Conservation (phyloP, 2,888 invertebrate species). For the Andrena camellia region DNA sequence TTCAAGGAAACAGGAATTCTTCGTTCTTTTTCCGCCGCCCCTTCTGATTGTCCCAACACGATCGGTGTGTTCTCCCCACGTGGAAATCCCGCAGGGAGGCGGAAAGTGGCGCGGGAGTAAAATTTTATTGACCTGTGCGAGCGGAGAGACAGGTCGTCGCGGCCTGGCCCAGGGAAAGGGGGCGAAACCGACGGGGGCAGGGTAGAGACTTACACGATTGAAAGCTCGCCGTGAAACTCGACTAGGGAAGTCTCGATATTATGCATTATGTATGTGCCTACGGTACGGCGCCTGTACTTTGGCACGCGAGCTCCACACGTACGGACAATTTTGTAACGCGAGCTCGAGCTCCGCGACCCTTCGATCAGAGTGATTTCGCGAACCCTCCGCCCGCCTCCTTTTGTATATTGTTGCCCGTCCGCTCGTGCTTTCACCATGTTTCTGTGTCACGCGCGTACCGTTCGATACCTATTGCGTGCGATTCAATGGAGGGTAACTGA, state of each 20-base stretch:
- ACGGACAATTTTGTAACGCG: constrained; percentile 64
- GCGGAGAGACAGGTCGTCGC: constrained; percentile 24
- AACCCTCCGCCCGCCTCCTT: background rate
- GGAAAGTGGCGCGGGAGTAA: constrained; percentile 55
- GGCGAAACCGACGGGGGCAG: constrained; percentile 49
- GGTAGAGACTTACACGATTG: constrained; percentile 79
- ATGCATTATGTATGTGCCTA: constrained; percentile 83
- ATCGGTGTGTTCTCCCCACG: constrained; percentile 15
- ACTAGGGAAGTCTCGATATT: constrained; percentile 80
- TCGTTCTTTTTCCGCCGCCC: constrained; percentile 9
- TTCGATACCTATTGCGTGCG: background rate
- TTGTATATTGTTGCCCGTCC: background rate
- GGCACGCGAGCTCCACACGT: constrained; percentile 78
- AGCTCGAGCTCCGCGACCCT: constrained; percentile 72
- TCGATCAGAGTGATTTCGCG: constrained; percentile 47
- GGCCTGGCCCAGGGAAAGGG: constrained; percentile 10
- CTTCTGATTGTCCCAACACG: constrained; percentile 31
- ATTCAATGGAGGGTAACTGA: background rate
- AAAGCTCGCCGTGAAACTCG: constrained; percentile 82
- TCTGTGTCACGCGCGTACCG: background rate
- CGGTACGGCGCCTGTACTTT: constrained; percentile 77
- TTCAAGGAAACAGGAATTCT: constrained; percentile 28
- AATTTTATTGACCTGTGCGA: constrained; percentile 75
- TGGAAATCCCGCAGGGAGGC: constrained; percentile 44
- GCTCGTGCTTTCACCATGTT: background rate